Percentiles rank a stretch among this genome's conserved stretches.
Evolutionary conservation across 2,797 vertebrate species (phyloP).

Genomic region (Helicolenus hilgendorfi): DNA sequence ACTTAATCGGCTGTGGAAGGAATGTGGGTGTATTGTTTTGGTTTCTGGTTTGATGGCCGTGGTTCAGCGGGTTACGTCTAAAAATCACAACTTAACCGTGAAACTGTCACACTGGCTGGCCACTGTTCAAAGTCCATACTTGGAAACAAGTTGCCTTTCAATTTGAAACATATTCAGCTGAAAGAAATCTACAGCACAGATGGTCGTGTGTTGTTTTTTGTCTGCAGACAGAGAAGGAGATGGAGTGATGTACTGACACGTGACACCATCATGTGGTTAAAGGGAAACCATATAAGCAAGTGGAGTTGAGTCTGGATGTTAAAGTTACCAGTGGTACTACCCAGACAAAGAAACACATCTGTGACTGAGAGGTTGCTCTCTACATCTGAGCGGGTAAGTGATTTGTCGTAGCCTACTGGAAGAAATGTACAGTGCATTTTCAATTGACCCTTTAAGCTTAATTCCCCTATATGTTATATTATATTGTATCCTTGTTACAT

Average conservation of each 20-base stretch:
- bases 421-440: not conserved
- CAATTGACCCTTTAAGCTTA: not conserved
- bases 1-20: slow-evolving; percentile 36
- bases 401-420: not conserved
- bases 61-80: not conserved
- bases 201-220: not conserved
- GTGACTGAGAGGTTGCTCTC: not conserved
- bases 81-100: not conserved
- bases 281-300: slow-evolving; percentile 76
- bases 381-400: slow-evolving; percentile 35
- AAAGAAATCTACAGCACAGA: not conserved
- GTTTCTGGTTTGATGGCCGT: slow-evolving; percentile 1
- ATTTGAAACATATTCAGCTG: not conserved
- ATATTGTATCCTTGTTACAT: not conserved
- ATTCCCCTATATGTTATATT: not conserved
- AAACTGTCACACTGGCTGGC: not conserved
- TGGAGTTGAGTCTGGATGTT: slow-evolving; percentile 12
- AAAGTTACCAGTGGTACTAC: not conserved
- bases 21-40: slow-evolving; percentile 58
- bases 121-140: not conserved
- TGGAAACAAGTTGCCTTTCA: not conserved
- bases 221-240: not conserved
- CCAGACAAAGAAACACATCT: not conserved
- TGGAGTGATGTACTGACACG: slow-evolving; percentile 16
- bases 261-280: slow-evolving; percentile 78